phyloP scores from a whole-genome alignment of 1,140 invertebrate genomes.

The Pachypeltis micranthus region DNA sequence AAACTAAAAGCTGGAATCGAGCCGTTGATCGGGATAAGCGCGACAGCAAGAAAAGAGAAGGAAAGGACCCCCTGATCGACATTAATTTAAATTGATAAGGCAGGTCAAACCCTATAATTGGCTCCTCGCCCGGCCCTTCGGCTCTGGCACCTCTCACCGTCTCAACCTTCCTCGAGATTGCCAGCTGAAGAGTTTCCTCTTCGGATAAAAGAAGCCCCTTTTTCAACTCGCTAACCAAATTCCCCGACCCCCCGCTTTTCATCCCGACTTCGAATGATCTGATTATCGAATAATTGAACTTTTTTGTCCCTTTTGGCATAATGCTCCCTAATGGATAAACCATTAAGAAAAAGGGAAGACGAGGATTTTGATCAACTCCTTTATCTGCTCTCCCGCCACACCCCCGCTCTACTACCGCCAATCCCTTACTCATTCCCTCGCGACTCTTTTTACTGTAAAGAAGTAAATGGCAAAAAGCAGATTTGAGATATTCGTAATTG shows the following conservation, averaged over 20 bases:
- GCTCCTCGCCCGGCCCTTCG: no score
- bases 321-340: conserved; percentile 5
- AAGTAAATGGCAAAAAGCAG: not conserved
- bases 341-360: not conserved
- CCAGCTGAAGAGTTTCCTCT: not conserved
- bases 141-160: no score
- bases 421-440: not conserved
- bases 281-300: conserved; percentile 11
- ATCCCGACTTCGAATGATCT: not conserved
- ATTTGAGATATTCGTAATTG: conserved; percentile 8
- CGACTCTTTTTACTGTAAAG: not conserved
- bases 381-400: not conserved
- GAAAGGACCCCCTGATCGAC: no score
- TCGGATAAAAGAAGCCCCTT: not conserved
- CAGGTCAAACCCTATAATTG: not conserved
- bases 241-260: not conserved
- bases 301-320: conserved; percentile 4
- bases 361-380: conserved; percentile 1
- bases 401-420: no score
- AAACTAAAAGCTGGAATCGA: no score
- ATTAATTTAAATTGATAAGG: not conserved
- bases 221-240: not conserved
- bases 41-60: not conserved
- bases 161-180: not conserved
- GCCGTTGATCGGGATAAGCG: no score